Evolutionary conservation across 2,113 vertebrate genomes (phyloP), one percentile per base, ranked within the genome.

Genomic region (Peromyscus leucopus): DNA sequence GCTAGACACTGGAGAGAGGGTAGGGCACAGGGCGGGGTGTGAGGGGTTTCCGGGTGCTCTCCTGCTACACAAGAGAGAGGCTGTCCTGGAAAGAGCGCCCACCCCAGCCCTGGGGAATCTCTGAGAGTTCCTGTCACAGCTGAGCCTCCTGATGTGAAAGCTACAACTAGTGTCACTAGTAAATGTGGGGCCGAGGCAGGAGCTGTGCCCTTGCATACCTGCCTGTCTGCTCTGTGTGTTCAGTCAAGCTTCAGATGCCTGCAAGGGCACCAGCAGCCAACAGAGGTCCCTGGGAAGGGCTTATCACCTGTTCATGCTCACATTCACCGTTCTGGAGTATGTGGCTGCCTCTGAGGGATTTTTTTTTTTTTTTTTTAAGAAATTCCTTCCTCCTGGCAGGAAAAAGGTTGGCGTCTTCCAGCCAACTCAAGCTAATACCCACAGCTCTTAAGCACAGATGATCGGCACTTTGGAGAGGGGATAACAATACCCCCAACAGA

Each of bases 1-100:
- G 6, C 96, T 97, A 96, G 96, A 96, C 98, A 93, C 96, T 79
- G 93, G 85, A 57, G 33, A 71, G 67, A 65, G 42, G 63, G 28
- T 4, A 0, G 48, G 13, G 33, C 2, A 8, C 4, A 61, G 26
- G 12, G 2, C 1, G 15, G 2, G n/a, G 31, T n/a, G 26, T 9
- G 28, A 0, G 10, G 86, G 8, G 6, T 9, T 1, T 0, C 8
- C 1, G 22, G 67, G 67, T 16, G 2, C 16, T 51, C 61, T 80
- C 61, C 33, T 48, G 15, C 9, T 21, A 10, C 39, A 33, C 72
- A 57, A 67, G 24, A 2, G 1, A 3, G 19, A 9, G 36, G 51
- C 51, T 39, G 17, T 24, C n/a, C 65, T 15, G n/a, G 36, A n/a
- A 33, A 39, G 39, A 67, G 31, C 0, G 0, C 31, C 22, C 28